Base-by-base conservation (phyloP, 2,113 vertebrate species). In the Thryonomys swinderianus region DNA sequence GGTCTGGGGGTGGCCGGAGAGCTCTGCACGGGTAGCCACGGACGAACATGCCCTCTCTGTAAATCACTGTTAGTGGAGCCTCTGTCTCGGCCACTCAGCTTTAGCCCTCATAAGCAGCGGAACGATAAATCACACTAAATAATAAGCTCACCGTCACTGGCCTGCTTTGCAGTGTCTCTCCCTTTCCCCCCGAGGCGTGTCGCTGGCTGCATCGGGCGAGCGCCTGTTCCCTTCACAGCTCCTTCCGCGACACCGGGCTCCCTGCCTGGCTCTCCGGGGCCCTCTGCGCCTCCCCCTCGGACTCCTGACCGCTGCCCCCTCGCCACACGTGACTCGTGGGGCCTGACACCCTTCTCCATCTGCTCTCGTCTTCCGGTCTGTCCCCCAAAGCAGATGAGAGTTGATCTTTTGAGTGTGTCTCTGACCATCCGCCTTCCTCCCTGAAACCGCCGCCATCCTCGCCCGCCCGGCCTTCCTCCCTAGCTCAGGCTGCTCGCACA, bases 321-420 rank as follows among this genome's bases (percentile, higher is more conserved):
- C 23, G 21, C 83, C 2, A 55, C 62, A 42, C 0, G 25, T 78
- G 21, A 57, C 27, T 30, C 0, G 45, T 81, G 42, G 27, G 13
- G 78, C 88, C 74, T 83, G 79, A 69, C 45, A 20, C 8, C 42
- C 7, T 32, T 73, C 48, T 20, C 71, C 34, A 9, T 73, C 40
- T 32, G 30, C 57, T 67, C 30, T 57, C 34, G 45, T 90, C 62
- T 73, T 76, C 51, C 23, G 71, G 30, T 69, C 62, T 34, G 27
- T 89, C 59, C 32, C 42, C n/a, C 6, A 69, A 45, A 55, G 53
- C 2, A 61, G 81, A 23, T 94, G 16, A 61, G 5, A 42, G 85
- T 93, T 90, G 42, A 62, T 79, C 66, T 53, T 85, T 34, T 78
- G 80, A 91, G 59, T 90, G 51, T 84, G 74, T 91, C 51, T 86